Percentiles rank a stretch among this genome's conserved stretches.
Evolutionary conservation across 1,140 invertebrate genomes (phyloP).

Genomic region (Ips nitidus): DNA sequence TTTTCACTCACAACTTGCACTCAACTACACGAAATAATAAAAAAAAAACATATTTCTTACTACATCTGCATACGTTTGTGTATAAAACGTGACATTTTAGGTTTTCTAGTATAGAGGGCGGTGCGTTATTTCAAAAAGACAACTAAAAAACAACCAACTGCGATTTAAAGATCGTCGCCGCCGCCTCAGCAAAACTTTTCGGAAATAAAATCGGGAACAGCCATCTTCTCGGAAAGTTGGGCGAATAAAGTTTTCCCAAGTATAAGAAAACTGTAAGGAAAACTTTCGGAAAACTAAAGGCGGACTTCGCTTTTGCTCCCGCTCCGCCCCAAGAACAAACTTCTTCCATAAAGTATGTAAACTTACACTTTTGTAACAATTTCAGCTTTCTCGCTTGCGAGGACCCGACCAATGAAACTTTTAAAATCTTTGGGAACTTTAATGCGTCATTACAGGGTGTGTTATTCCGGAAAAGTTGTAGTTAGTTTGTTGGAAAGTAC

Average conservation of each 20-base stretch:
- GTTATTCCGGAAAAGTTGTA: not conserved
- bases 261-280: conserved; percentile 27
- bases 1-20: too few species aligned
- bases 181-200: conserved; percentile 19
- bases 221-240: conserved; percentile 27
- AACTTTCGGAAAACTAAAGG: conserved; percentile 33
- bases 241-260: conserved; percentile 30
- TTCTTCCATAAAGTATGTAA: conserved; percentile 53
- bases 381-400: conserved; percentile 45
- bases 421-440: conserved; percentile 26
- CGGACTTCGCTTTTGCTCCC: conserved; percentile 38
- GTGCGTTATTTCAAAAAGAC: conserved; percentile 12
- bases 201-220: conserved; percentile 31
- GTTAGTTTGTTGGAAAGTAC: too few species aligned
- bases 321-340: conserved; percentile 45
- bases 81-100: not conserved
- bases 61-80: not conserved
- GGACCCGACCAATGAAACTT: conserved; percentile 27
- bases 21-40: too few species aligned
- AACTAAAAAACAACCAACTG: conserved; percentile 19
- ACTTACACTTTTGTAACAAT: conserved; percentile 54
- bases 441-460: conserved; percentile 21
- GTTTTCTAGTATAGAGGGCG: not conserved
- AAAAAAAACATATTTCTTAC: not conserved
- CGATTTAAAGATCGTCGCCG: conserved; percentile 32